Base-by-base conservation (phyloP, 1,140 invertebrate species). In the Trachelipus rathkii region DNA sequence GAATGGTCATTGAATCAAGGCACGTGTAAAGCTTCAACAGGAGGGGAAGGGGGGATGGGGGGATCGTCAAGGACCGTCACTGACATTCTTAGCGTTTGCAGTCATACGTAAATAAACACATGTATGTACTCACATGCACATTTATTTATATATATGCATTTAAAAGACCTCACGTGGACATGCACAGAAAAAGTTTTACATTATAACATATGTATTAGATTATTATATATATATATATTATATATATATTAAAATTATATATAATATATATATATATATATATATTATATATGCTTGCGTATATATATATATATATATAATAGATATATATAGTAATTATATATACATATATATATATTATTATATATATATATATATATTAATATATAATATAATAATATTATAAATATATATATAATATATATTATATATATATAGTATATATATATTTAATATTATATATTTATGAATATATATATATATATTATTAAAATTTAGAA, bases 381-480 rank as follows among this genome's bases (percentile, higher is more conserved):
- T 50, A 9, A 50, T 50, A 10, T 50, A 15, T 50, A 10, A 50
- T 50, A 10, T 60, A n/a, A n/a, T n/a, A n/a, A 60, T 60, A 60
- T 60, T 60, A 60, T 60, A 60, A 4, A 60, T 60, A 60, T 60
- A 60, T 60, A 60, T 60, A 60, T 60, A 19, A 4, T 15, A 60
- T 60, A 19, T 60, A 15, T 60, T 50, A 10, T 50, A 19, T 60
- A 13, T 60, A 19, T 60, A 60, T 33, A 50, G 15, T 15, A 50
- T 50, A n/a, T 60, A 60, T 60, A 60, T 60, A 60, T 60, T n/a
- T n/a, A n/a, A n/a, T n/a, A n/a, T n/a, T n/a, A n/a, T n/a, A n/a
- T n/a, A n/a, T n/a, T n/a, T n/a, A n/a, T n/a, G n/a, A n/a, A 60
- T 60, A 60, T 60, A 60, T 60, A 60, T 60, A 60, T 60, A 60